Evolutionary conservation across 2,797 vertebrate genomes (phyloP), one percentile per base, ranked within the genome.

Genomic region (Melanotaenia nigrans): DNA sequence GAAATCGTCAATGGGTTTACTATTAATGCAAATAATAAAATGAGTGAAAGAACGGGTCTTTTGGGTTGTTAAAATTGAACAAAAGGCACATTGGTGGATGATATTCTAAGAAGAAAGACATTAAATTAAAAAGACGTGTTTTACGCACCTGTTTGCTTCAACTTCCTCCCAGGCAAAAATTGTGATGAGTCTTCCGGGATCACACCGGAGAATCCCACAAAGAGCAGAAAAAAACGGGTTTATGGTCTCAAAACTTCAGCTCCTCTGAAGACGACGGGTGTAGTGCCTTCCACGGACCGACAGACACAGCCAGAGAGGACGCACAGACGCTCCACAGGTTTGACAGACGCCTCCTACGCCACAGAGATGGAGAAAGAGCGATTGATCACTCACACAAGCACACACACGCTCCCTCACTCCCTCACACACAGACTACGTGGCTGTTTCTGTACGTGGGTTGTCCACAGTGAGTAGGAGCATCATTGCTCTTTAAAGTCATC

Each of bases 131-230:
- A 25, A 13, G 30, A 69, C 24, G 60, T n/a, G 56, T n/a, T 61
- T 32, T 33, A 91, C 90, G 78, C 89, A 93, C 92, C 90, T 92
- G 88, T 90, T 89, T 79, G 87, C 64, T 89, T 83, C 79, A 88
- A 90, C 87, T 90, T 83, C 74, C 75, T 75, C 24, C 47, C 45
- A 61, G 69, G 22, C 33, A 71, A 76, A n/a, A 82, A 66, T 12
- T 62, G 63, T 14, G 70, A 7, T 20, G 80, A 80, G 68, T 81
- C 68, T 81, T 89, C 79, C 78, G 75, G 86, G 77, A 76, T 77
- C 79, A 65, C 73, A 57, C 71, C 16, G 3, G 64, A 57, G 72
- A 61, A 58, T 53, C 36, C 38, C 51, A 33, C 12, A 8, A 47
- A 25, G 51, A 65, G 49, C 63, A 14, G 79, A 1, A 0, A 40